Base-by-base conservation (phyloP, 2,888 invertebrate species). In the Ennomos fuscantarius region DNA sequence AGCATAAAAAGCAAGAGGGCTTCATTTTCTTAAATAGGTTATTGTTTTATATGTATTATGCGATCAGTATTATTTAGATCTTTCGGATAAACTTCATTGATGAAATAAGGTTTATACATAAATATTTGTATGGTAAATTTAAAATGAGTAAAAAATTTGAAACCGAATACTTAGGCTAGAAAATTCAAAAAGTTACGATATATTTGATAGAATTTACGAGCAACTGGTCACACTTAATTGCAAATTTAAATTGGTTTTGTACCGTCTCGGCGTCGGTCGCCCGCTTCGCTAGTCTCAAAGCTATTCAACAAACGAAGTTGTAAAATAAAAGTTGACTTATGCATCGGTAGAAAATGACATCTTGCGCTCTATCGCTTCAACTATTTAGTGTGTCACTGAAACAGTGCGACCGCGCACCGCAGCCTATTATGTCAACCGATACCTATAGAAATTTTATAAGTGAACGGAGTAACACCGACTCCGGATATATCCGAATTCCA, bases 401-500 rank as follows among this genome's bases (percentile, higher is more conserved):
- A 81, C 74, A 67, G 73, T 72, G 61, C 43, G 61, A 49, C 53
- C 70, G 76, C 74, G 72, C 73, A 77, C 74, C 77, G 79, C 78
- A 75, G 76, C 72, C 79, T 82, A 86, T 89, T 89, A 89, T 88
- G 86, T 88, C 87, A 91, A 88, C 80, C 82, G 81, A 87, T 87
- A 87, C 78, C 78, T 82, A 84, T 82, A 87, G 82, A 87, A 79
- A 86, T 83, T 85, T 87, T 85, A 84, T 84, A 89, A 89, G 90
- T 88, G 91, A 90, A 89, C 86, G 89, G 89, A 86, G 86, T 85
- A 86, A 86, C 85, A 80, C 81, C 80, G 86, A 88, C 86, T 89
- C 89, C 92, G 91, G 91, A 91, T 88, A 92, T 83, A 92, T 92
- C 91, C 89, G 87, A 90, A 92, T 91, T 92, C 91, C 92, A 87